phyloP scores from a whole-genome alignment of 2,888 invertebrate genomes.

The Ennomos erosarius region DNA sequence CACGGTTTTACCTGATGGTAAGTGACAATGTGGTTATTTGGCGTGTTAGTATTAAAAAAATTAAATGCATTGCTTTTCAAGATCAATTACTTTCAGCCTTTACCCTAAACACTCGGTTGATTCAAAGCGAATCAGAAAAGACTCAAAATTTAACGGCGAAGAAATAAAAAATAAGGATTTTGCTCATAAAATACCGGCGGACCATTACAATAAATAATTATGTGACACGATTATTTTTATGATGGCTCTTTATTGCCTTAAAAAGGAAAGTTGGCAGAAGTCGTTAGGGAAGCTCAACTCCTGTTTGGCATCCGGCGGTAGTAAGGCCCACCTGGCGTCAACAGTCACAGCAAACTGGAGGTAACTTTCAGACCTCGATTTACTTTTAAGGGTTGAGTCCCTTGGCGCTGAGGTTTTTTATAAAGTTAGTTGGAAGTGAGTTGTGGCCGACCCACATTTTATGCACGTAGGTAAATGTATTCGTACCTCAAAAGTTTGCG shows the following conservation, averaged over 20 bases:
- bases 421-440: slow-evolving; percentile 22
- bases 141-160: slow-evolving; percentile 28
- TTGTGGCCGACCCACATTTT: slow-evolving; percentile 22
- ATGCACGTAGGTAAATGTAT: slow-evolving; percentile 15
- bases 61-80: not conserved
- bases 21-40: too few species aligned
- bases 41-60: too few species aligned
- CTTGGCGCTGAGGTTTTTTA: slow-evolving; percentile 23
- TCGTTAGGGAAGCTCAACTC: slow-evolving; percentile 32
- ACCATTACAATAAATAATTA: slow-evolving; percentile 44
- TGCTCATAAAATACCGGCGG: slow-evolving; percentile 36
- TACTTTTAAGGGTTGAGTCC: slow-evolving; percentile 31
- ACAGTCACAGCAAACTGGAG: slow-evolving; percentile 22
- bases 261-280: slow-evolving; percentile 38
- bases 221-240: slow-evolving; percentile 43
- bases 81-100: not conserved
- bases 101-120: not conserved
- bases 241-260: slow-evolving; percentile 37
- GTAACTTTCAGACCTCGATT: slow-evolving; percentile 30
- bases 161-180: slow-evolving; percentile 40
- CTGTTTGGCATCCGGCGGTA: slow-evolving; percentile 16
- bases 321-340: slow-evolving; percentile 35
- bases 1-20: too few species aligned
- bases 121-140: slow-evolving; percentile 10
- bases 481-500: slow-evolving; percentile 5